These are phyloP conservation scores for Drosophila peninsularis DNA, from an alignment of 2,888 invertebrate species.

Conservation along the genomic window DNA sequence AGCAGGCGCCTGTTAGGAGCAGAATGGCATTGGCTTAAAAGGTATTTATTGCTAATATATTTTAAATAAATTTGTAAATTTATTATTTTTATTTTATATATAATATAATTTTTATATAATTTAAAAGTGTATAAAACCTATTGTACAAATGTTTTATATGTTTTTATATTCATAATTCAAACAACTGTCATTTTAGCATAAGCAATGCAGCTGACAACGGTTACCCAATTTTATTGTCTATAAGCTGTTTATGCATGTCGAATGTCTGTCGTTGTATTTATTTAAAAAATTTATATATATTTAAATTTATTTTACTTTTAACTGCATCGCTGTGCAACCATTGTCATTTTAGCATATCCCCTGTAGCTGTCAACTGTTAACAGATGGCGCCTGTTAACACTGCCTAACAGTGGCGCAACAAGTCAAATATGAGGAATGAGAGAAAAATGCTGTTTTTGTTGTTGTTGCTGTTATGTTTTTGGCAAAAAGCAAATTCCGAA, in stretches of 20 bases:
- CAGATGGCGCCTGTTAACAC: constrained; percentile 13
- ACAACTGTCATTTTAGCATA: background rate
- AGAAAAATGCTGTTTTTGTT: constrained; percentile 12
- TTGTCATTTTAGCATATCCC: constrained; percentile 26
- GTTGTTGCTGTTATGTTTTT: constrained; percentile 31
- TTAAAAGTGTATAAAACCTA: too few relatives aligned
- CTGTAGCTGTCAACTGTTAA: constrained; percentile 9
- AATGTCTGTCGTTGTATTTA: too few relatives aligned
- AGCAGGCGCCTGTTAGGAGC: constrained; percentile 4
- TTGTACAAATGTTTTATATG: too few relatives aligned
- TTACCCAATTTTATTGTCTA: background rate
- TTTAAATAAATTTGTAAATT: too few relatives aligned
- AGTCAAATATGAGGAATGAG: constrained; percentile 9
- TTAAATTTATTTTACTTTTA: too few relatives aligned
- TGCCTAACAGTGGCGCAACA: constrained; percentile 31
- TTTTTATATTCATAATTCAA: too few relatives aligned
- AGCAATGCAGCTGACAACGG: background rate
- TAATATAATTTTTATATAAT: too few relatives aligned
- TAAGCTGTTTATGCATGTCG: background rate
- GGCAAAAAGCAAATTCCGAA: constrained; percentile 36
- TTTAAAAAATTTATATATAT: too few relatives aligned
- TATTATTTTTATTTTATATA: too few relatives aligned
- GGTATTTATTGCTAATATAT: background rate
- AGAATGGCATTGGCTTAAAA: constrained; percentile 23
- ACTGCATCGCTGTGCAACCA: background rate